Conservation (phyloP, 2,888 invertebrate genomes). For the Dicyrtoma fusca region DNA sequence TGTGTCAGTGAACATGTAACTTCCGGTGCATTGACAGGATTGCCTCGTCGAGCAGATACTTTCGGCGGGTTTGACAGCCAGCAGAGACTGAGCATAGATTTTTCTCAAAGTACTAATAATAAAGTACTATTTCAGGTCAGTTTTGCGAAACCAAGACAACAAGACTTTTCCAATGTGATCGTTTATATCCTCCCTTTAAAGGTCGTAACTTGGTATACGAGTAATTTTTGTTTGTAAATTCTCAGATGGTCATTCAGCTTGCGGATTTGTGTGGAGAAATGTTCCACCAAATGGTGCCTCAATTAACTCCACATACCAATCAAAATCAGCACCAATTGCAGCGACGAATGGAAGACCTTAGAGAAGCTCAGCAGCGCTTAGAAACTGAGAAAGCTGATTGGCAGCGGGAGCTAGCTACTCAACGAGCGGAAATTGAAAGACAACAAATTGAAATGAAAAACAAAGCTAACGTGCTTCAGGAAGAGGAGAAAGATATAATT, state of each 20-base stretch:
- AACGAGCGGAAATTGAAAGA: slow-evolving; percentile 50
- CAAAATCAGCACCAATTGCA: slow-evolving; percentile 55
- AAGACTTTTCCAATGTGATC: no score
- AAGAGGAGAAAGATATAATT: slow-evolving; percentile 82
- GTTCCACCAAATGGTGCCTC: slow-evolving; percentile 55
- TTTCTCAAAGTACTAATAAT: slow-evolving; percentile 37
- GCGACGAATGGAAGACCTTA: slow-evolving; percentile 55
- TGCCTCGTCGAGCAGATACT: slow-evolving; percentile 92
- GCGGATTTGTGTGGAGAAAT: slow-evolving; percentile 56
- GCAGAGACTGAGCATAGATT: slow-evolving; percentile 47
- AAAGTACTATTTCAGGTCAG: slow-evolving; percentile 46
- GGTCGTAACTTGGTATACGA: not conserved
- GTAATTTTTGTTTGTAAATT: not conserved
- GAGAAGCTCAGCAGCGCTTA: slow-evolving; percentile 55
- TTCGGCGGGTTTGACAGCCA: slow-evolving; percentile 87
- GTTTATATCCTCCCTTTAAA: no score
- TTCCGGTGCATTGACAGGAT: slow-evolving; percentile 79
- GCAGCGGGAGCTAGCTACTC: slow-evolving; percentile 49
- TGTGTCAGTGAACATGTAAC: slow-evolving; percentile 93
- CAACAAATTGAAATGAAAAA: slow-evolving; percentile 47
- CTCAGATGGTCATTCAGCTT: slow-evolving; percentile 53
- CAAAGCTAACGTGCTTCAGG: slow-evolving; percentile 67
- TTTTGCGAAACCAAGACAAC: not conserved
- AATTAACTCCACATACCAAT: slow-evolving; percentile 47
- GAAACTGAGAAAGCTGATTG: slow-evolving; percentile 55